phyloP scores from a whole-genome alignment of 1,140 invertebrate species.

The Lucilia cuprina region DNA sequence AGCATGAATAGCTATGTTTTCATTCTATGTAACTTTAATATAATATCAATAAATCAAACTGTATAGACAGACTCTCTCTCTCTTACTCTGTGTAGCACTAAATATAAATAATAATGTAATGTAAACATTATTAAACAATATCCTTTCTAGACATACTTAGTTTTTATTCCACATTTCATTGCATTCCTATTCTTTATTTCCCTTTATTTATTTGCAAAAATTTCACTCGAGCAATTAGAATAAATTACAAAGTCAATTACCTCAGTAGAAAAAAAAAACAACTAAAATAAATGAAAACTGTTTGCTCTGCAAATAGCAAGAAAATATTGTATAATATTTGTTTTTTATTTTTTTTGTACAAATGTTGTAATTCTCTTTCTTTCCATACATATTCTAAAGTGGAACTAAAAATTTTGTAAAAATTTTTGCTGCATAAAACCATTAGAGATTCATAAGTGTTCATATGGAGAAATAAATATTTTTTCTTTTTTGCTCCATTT shows the following conservation, averaged over 20 bases:
- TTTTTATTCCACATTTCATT: not conserved
- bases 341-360: not conserved
- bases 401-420: no score
- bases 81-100: not conserved
- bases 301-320: conserved; percentile 19
- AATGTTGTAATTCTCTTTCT: not conserved
- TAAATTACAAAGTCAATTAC: conserved; percentile 35
- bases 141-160: conserved; percentile 21
- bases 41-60: conserved; percentile 8
- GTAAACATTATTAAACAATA: conserved; percentile 19
- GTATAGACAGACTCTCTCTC: not conserved
- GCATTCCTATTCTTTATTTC: not conserved
- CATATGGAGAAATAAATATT: not conserved
- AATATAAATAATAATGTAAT: not conserved
- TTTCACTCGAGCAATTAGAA: conserved; percentile 24
- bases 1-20: not conserved
- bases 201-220: not conserved
- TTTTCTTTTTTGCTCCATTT: not conserved
- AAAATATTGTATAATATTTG: conserved; percentile 11
- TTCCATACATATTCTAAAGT: not conserved
- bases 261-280: not conserved
- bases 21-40: not conserved
- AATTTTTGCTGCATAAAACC: not conserved
- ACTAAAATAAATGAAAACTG: not conserved
- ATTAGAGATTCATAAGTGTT: conserved; percentile 18